A percentile compares a stretch with the other conserved stretches of the same genome.
phyloP scores from a whole-genome alignment of 2,797 vertebrate genomes.

The Manis javanica region DNA sequence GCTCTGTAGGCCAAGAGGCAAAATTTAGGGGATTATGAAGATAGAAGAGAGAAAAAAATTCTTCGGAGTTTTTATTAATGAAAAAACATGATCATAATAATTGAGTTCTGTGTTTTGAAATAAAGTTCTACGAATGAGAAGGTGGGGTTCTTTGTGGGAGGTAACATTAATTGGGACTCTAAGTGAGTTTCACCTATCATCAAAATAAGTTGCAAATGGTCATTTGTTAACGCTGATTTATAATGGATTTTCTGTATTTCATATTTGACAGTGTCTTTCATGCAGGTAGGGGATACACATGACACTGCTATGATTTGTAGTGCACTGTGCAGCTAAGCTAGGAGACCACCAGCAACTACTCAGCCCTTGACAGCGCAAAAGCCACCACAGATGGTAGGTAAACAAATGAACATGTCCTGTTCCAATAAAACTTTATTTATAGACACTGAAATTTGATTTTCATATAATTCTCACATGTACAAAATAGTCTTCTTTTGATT shows the following conservation, averaged over 20 bases:
- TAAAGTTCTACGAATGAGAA: background rate
- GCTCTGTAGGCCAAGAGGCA: background rate
- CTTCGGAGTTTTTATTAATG: background rate
- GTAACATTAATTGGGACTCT: background rate
- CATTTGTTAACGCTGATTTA: background rate
- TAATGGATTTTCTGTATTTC: background rate
- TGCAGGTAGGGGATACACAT: accelerated
- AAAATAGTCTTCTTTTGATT: background rate
- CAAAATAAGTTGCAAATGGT: background rate
- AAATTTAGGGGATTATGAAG: background rate
- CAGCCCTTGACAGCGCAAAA: background rate
- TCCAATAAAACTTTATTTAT: background rate
- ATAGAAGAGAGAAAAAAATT: background rate
- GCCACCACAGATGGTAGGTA: accelerated
- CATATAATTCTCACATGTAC: background rate
- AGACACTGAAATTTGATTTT: background rate
- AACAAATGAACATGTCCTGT: accelerated
- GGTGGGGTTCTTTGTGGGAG: background rate
- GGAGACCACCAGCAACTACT: background rate
- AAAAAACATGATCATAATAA: background rate
- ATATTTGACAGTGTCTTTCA: background rate
- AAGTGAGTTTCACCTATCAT: background rate
- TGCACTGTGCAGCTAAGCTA: accelerated
- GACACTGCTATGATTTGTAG: too few relatives aligned
- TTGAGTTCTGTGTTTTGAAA: background rate